Conservation (phyloP, 2,113 vertebrate genomes). For the Cyprichromis sp. region DNA sequence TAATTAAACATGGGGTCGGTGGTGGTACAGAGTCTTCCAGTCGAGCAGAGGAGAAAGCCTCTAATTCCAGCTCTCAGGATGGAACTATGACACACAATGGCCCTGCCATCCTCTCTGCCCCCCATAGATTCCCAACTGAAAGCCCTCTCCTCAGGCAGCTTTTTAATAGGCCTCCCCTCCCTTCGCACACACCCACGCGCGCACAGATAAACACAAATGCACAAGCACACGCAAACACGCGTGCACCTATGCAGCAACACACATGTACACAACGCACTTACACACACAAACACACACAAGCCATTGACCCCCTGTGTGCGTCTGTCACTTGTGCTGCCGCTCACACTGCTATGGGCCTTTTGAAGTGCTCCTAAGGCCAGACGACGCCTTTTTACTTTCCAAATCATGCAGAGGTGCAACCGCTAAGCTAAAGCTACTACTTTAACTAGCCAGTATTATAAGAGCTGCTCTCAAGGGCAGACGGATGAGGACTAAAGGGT, state of each 20-base stretch:
- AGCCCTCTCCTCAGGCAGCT: conserved; percentile 66
- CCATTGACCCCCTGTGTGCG: conserved; percentile 24
- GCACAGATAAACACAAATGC: conserved; percentile 13
- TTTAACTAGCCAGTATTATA: neutral
- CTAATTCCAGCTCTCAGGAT: conserved; percentile 75
- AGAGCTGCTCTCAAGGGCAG: conserved; percentile 29
- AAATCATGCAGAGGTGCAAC: conserved; percentile 36
- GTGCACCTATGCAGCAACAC: conserved; percentile 1
- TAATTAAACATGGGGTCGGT: conserved; percentile 64
- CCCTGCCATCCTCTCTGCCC: conserved; percentile 55
- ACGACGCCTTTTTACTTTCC: conserved; percentile 51
- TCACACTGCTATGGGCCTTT: conserved; percentile 56
- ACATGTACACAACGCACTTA: neutral
- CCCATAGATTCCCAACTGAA: conserved; percentile 61
- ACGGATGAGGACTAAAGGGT: conserved; percentile 14
- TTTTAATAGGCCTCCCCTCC: conserved; percentile 59
- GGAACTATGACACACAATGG: conserved; percentile 67
- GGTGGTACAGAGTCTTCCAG: conserved; percentile 55
- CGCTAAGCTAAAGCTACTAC: conserved; percentile 22
- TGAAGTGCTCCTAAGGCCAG: conserved; percentile 58
- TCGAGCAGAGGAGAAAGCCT: conserved; percentile 70
- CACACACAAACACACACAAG: conserved; percentile 1
- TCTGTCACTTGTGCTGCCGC: conserved; percentile 38
- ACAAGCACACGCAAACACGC: neutral
- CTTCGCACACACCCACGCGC: neutral